Percentiles rank a stretch among this genome's conserved stretches.
These are phyloP conservation scores for Sebastes paucispinis DNA, from an alignment of 2,797 vertebrate genomes.

Conservation along the genomic window DNA sequence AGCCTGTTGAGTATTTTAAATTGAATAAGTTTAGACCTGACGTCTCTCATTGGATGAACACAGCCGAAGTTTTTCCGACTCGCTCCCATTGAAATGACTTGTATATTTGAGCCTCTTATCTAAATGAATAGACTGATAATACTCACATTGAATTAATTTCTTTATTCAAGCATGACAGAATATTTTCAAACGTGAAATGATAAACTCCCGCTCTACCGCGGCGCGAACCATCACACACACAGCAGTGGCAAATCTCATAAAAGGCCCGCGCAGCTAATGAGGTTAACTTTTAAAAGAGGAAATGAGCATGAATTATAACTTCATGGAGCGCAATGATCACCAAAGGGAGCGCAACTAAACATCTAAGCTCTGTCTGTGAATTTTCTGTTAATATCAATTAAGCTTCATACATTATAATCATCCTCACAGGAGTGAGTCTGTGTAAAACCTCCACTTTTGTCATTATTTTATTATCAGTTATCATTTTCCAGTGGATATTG, in stretches of 20 bases:
- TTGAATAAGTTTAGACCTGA: background rate
- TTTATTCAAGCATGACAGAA: conserved; percentile 52
- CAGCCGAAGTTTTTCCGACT: background rate
- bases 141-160: conserved; percentile 45
- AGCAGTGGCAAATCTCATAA: conserved; percentile 45
- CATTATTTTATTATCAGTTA: background rate
- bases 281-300: conserved; percentile 51
- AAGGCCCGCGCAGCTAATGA: conserved; percentile 58
- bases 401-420: conserved; percentile 8
- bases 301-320: conserved; percentile 38
- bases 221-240: conserved; percentile 23
- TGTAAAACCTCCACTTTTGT: background rate
- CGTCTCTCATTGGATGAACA: background rate
- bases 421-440: background rate
- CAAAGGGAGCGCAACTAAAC: conserved; percentile 20
- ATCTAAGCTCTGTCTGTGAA: conserved; percentile 22
- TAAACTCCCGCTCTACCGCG: conserved; percentile 22
- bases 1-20: background rate
- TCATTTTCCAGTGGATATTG: background rate
- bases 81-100: conserved; percentile 24
- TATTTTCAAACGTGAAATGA: conserved; percentile 56
- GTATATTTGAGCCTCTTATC: conserved; percentile 41
- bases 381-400: conserved; percentile 42
- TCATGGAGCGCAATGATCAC: conserved; percentile 37
- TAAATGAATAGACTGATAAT: conserved; percentile 52